These are phyloP conservation scores for Dorcus parallelipipedus DNA, from an alignment of 2,888 invertebrate species.

Conservation along the genomic window DNA sequence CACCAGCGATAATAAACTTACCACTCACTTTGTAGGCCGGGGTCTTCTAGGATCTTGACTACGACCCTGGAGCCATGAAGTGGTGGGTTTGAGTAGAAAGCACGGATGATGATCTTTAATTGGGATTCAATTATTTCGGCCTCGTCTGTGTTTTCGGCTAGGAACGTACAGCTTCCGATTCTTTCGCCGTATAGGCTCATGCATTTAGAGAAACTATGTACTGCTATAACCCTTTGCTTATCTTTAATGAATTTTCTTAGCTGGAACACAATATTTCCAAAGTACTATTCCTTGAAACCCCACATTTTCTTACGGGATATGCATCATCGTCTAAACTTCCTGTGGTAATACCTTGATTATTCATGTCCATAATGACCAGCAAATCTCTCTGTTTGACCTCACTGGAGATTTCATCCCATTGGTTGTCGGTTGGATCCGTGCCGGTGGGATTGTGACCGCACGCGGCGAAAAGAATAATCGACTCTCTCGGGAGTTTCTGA, in stretches of 20 bases:
- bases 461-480: conserved; percentile 89
- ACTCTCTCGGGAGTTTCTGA: conserved; percentile 88
- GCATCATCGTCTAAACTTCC: conserved; percentile 87
- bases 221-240: conserved; percentile 80
- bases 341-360: conserved; percentile 95
- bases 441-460: conserved; percentile 99
- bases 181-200: conserved; percentile 93
- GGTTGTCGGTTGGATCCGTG: conserved; percentile 81
- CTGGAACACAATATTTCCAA: background rate
- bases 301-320: conserved; percentile 61
- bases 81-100: conserved; percentile 97
- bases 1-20: conserved; percentile 34
- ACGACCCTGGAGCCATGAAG: conserved; percentile 90
- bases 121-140: conserved; percentile 86
- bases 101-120: conserved; percentile 89
- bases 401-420: conserved; percentile 86
- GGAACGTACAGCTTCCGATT: conserved; percentile 81
- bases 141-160: conserved; percentile 73
- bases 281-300: no score
- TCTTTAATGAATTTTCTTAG: conserved; percentile 68
- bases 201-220: conserved; percentile 97
- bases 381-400: conserved; percentile 77
- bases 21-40: conserved; percentile 72
- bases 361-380: conserved; percentile 96
- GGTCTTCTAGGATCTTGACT: conserved; percentile 73